These are phyloP conservation scores for Sinella curviseta DNA, from an alignment of 1,140 invertebrate species.

Conservation along the genomic window DNA sequence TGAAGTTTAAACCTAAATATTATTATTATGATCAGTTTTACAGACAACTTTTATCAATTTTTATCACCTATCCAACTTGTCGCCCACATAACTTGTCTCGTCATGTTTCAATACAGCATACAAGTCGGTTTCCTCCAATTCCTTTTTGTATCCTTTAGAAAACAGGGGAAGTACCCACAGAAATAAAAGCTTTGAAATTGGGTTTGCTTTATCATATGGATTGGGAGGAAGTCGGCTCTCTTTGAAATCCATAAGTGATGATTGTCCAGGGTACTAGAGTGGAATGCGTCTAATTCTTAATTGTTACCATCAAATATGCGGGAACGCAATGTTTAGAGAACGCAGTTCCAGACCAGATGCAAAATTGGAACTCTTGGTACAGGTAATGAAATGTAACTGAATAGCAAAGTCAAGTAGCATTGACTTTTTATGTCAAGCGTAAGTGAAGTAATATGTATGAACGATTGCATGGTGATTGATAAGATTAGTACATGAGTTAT, in stretches of 20 bases:
- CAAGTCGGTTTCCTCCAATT: slow-evolving; percentile 32
- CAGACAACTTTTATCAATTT: too few species aligned
- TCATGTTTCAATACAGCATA: slow-evolving; percentile 36
- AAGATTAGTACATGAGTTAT: too few species aligned
- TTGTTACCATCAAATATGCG: too few species aligned
- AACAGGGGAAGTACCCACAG: slow-evolving; percentile 45
- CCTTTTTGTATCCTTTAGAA: slow-evolving; percentile 29
- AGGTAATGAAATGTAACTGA: not conserved
- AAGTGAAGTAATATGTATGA: too few species aligned
- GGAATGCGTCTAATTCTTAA: too few species aligned
- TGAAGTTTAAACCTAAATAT: not conserved
- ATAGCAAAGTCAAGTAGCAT: too few species aligned
- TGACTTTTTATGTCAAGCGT: too few species aligned
- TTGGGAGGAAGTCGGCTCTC: slow-evolving; percentile 23
- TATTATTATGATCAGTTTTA: too few species aligned
- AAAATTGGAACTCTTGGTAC: not conserved
- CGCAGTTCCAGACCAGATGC: not conserved
- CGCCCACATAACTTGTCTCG: slow-evolving; percentile 29
- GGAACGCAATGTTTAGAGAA: too few species aligned
- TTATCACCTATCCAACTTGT: slow-evolving; percentile 10
- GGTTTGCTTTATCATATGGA: slow-evolving; percentile 37
- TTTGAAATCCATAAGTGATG: slow-evolving; percentile 47
- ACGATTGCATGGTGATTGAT: too few species aligned
- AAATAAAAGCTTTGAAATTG: slow-evolving; percentile 44
- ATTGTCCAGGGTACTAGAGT: too few species aligned